These are phyloP conservation scores for Anthophora plumipes DNA, from an alignment of 2,888 invertebrate species.

Conservation along the genomic window DNA sequence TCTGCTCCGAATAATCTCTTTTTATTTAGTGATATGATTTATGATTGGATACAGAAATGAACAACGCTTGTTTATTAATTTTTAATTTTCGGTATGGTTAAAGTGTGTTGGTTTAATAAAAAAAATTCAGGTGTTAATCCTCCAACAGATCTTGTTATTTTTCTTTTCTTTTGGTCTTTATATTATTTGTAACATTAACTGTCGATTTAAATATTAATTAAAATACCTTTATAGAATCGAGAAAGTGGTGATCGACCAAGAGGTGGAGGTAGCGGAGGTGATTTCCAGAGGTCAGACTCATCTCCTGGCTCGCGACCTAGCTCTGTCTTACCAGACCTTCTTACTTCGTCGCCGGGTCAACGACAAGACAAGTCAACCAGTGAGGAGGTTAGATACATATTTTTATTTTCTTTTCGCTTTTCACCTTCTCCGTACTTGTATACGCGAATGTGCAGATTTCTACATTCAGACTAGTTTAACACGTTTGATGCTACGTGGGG, in stretches of 20 bases:
- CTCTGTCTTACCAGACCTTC: constrained; percentile 97
- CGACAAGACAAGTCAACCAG: constrained; percentile 96
- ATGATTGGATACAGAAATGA: no score
- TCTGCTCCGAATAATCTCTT: no score
- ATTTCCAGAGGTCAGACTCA: constrained; percentile 85
- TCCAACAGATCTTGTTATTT: constrained; percentile 25
- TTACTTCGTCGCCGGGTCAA: constrained; percentile 95
- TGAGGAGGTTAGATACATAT: constrained; percentile 92
- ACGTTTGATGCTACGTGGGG: constrained; percentile 39
- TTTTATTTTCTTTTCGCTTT: neutral
- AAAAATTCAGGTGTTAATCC: constrained; percentile 56
- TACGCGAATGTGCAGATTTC: constrained; percentile 33
- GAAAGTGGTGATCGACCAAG: constrained; percentile 82
- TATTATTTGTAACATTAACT: neutral
- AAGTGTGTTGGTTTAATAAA: neutral
- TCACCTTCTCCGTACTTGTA: constrained; percentile 1
- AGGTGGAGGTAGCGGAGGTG: constrained; percentile 86
- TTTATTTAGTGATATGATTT: no score
- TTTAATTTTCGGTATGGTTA: neutral
- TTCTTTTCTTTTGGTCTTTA: neutral
- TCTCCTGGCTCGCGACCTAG: constrained; percentile 91
- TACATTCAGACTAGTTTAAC: constrained; percentile 23
- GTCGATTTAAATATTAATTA: constrained; percentile 32
- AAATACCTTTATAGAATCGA: constrained; percentile 80
- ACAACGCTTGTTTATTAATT: neutral